Percentiles rank a stretch among this genome's conserved stretches.
Conservation (phyloP, 2,113 vertebrate species). For the Gallinago paraguaiae region DNA sequence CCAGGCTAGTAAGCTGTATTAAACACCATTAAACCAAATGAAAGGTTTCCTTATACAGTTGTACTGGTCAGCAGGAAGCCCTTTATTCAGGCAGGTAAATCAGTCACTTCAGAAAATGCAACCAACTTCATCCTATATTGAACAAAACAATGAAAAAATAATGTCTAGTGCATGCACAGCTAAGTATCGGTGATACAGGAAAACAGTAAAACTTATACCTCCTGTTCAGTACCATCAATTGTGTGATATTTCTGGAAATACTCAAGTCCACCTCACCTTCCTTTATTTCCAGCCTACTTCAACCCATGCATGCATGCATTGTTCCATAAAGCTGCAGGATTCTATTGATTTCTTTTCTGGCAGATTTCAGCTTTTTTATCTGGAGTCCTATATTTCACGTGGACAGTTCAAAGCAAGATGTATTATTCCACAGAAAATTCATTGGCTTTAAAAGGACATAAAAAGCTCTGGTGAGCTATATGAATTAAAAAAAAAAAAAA, state of each 20-base stretch:
- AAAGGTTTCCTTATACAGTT: neutral
- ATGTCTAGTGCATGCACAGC: accelerated
- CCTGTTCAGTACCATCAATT: neutral
- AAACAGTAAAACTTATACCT: neutral
- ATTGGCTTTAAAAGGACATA: neutral
- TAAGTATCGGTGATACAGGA: no score
- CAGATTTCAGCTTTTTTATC: neutral
- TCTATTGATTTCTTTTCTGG: neutral
- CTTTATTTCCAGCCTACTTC: neutral
- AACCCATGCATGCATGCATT: neutral
- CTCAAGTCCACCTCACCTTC: neutral
- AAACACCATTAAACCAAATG: neutral
- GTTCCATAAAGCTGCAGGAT: neutral
- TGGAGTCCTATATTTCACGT: neutral
- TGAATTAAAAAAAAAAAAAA: neutral
- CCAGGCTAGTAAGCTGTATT: neutral
- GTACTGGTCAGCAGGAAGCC: neutral
- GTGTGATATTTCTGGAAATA: neutral
- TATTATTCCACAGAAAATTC: neutral
- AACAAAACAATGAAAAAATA: neutral
- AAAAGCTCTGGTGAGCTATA: neutral
- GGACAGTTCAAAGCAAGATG: neutral
- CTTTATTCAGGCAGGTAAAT: neutral
- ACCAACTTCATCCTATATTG: neutral
- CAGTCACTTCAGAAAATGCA: neutral